Conservation (phyloP, 2,888 invertebrate genomes). For the Hydrotaea cyrtoneurina region DNA sequence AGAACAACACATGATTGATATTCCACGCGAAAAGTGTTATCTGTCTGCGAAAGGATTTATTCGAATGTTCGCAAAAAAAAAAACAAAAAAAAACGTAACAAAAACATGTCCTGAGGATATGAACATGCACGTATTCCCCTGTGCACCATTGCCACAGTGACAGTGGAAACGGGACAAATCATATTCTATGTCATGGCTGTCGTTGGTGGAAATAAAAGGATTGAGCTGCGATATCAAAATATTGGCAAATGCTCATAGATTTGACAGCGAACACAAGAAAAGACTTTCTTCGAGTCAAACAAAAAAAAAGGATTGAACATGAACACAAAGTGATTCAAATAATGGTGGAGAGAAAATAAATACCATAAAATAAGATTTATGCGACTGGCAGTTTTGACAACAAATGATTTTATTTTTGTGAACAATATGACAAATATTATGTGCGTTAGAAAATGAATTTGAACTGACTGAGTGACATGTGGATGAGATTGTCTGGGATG, state of each 20-base stretch:
- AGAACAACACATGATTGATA: constrained; percentile 61
- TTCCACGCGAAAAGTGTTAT: constrained; percentile 49
- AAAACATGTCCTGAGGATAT: constrained; percentile 44
- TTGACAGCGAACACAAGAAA: constrained; percentile 64
- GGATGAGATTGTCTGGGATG: background rate
- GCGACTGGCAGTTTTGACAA: background rate
- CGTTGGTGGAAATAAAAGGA: constrained; percentile 4
- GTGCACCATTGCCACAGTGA: background rate
- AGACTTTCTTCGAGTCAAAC: constrained; percentile 46
- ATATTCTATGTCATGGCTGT: constrained; percentile 41
- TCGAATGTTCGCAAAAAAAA: constrained; percentile 23
- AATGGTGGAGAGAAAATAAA: constrained; percentile 26
- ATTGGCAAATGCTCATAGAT: constrained; percentile 59
- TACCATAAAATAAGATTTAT: constrained; percentile 61
- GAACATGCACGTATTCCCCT: constrained; percentile 17
- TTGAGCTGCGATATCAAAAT: constrained; percentile 40
- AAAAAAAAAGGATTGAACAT: constrained; percentile 45
- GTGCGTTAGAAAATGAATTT: too few species aligned
- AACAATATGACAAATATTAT: background rate
- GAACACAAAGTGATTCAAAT: constrained; percentile 46
- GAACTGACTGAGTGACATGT: background rate
- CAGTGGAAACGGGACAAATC: constrained; percentile 26
- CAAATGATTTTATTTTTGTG: background rate
- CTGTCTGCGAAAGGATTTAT: constrained; percentile 64
- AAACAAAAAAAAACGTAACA: constrained; percentile 22